A percentile compares a stretch with the other conserved stretches of the same genome.
Evolutionary conservation across 1,140 invertebrate species (phyloP).

Genomic region (Leptinotarsa lineolata): DNA sequence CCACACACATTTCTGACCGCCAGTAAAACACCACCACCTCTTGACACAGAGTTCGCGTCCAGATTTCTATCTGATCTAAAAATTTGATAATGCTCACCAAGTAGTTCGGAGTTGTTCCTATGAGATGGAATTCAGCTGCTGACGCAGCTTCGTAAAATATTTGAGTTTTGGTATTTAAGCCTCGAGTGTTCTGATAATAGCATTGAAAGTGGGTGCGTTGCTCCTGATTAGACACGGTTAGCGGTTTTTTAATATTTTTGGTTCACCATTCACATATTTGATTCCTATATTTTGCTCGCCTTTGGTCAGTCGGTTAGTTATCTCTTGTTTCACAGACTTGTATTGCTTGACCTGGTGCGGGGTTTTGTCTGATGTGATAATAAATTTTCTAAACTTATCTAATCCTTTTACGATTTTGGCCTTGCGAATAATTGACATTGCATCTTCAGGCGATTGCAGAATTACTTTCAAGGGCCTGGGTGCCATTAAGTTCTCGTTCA

Average conservation of each 20-base stretch:
- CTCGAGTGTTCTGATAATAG: constrained; percentile 2
- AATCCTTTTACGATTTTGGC: neutral
- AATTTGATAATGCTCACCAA: too few relatives aligned
- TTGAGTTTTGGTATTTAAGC: constrained; percentile 8
- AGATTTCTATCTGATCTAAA: too few relatives aligned
- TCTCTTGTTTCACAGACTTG: constrained; percentile 4
- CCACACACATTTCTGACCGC: too few relatives aligned
- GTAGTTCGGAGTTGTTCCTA: too few relatives aligned
- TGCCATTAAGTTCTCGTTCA: neutral
- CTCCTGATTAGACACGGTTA: constrained; percentile 3
- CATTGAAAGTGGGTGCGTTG: neutral
- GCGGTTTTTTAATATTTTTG: constrained; percentile 14
- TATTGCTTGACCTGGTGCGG: neutral
- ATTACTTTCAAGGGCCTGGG: constrained; percentile 11
- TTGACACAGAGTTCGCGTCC: too few relatives aligned
- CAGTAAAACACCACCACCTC: too few relatives aligned
- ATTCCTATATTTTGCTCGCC: neutral
- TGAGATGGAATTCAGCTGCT: too few relatives aligned
- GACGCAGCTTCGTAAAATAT: neutral
- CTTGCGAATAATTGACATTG: too few relatives aligned
- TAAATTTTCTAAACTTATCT: too few relatives aligned
- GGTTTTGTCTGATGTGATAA: neutral
- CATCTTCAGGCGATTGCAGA: too few relatives aligned
- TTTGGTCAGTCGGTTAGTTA: neutral
- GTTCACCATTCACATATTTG: constrained; percentile 7